Evolutionary conservation across 2,113 vertebrate genomes (phyloP).

Genomic region (Paramormyrops kingsleyae): DNA sequence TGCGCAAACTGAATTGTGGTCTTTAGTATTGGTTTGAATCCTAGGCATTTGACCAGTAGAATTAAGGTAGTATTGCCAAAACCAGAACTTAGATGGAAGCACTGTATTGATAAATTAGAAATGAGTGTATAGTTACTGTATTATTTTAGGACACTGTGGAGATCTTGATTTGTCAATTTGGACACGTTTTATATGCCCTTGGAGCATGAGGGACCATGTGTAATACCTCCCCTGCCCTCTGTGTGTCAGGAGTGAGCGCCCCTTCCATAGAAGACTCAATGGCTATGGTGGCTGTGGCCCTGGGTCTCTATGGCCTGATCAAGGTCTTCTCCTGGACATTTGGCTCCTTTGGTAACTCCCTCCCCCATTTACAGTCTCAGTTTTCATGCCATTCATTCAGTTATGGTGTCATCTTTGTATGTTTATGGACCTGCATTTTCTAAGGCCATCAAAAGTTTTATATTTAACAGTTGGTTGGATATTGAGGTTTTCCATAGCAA

Average conservation of each 20-base stretch:
- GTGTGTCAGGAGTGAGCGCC: conserved; percentile 48
- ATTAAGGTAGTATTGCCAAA: neutral
- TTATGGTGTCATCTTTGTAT: neutral
- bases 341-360: conserved; percentile 47
- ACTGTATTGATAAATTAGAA: neutral
- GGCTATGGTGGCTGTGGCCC: conserved; percentile 64
- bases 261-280: conserved; percentile 67
- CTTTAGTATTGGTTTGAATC: neutral
- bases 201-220: neutral
- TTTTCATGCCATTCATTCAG: neutral
- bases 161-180: neutral
- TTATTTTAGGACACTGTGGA: neutral
- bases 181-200: neutral
- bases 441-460: neutral
- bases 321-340: conserved; percentile 58
- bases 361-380: neutral
- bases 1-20: neutral
- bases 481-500: neutral
- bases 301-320: conserved; percentile 61
- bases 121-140: neutral
- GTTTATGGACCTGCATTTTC: neutral
- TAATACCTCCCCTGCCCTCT: neutral
- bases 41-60: neutral
- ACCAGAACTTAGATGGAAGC: neutral
- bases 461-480: neutral